Base-by-base conservation (phyloP, 1,140 invertebrate species). In the Globodera rostochiensis region DNA sequence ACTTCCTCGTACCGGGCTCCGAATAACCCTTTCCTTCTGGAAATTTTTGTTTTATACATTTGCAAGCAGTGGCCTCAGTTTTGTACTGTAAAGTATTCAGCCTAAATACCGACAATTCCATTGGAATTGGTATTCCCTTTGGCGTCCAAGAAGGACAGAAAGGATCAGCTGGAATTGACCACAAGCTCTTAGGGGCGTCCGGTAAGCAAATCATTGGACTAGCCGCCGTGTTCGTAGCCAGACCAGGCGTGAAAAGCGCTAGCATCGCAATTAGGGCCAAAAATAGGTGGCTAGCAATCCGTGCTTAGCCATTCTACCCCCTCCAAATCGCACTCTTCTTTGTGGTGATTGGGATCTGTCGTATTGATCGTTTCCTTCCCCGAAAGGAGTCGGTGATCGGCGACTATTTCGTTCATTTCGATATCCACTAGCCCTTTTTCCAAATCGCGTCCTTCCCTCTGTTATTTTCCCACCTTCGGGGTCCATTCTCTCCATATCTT, bases 21-120 rank as follows among this genome's bases (percentile, higher is more conserved):
- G 25, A 25, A 25, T 25, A 25, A 25, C 25, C 25, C 25, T 25
- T 25, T 25, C 25, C 25, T 25, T 25, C 25, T 25, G 0, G 1
- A 25, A 25, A 25, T 25, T 25, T 25, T 25, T 25, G 25, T 25
- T 25, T 25, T 25, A 25, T 25, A 25, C 25, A 25, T 25, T 25
- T 25, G 25, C 25, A 25, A 25, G 25, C 25, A 25, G 1, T 25
- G 25, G 25, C 25, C 25, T 25, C 25, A 25, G 74, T 75, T n/a
- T 75, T 75, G 25, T 75, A 75, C 49, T 75, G 49, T 47, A 75
- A 75, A 5, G 74, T 75, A 49, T 75, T 75, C 36, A 49, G 11
- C 7, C 74, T 60, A 49, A 19, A 47, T 13, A 75, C 74, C 11
- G 36, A 50, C 49, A 75, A 47, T 11, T 50, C 45, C 60, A 75